Conservation (phyloP, 2,113 vertebrate genomes). For the Corythornis madagascariensis region DNA sequence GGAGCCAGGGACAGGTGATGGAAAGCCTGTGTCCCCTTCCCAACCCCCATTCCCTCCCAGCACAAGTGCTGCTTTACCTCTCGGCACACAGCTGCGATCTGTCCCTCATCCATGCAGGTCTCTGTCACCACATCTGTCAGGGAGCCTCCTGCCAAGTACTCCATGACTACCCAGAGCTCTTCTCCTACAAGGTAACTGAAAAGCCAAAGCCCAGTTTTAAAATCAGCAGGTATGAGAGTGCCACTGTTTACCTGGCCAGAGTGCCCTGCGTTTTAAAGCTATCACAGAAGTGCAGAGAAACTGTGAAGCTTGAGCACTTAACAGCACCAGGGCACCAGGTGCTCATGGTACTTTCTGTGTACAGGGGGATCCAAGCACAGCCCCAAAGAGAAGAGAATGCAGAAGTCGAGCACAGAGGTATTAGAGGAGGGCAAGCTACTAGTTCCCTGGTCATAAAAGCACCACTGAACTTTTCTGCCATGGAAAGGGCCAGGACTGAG, state of each 20-base stretch:
- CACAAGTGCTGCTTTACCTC: slow-evolving; percentile 76
- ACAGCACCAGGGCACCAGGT: neutral
- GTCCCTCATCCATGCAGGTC: slow-evolving; percentile 97
- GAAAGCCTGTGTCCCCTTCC: accelerated
- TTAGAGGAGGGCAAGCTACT: neutral
- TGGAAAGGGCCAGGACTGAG: neutral
- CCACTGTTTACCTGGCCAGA: neutral
- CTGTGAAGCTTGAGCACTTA: neutral
- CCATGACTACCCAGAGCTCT: slow-evolving; percentile 99
- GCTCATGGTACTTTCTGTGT: neutral
- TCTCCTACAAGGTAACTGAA: slow-evolving; percentile 95
- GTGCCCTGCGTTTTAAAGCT: neutral
- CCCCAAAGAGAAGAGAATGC: neutral
- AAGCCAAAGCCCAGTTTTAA: neutral
- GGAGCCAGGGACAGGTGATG: accelerated
- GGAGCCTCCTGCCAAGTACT: slow-evolving; percentile 96
- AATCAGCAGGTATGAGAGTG: neutral
- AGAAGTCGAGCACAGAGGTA: neutral
- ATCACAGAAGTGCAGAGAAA: neutral
- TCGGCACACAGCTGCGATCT: slow-evolving; percentile 95
- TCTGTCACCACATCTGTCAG: slow-evolving; percentile 95
- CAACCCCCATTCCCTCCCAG: accelerated
- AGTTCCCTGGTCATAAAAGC: neutral
- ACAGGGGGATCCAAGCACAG: neutral
- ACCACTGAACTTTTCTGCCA: neutral